Evolutionary conservation across 2,888 invertebrate genomes (phyloP).

Genomic region (Germaria angustata): DNA sequence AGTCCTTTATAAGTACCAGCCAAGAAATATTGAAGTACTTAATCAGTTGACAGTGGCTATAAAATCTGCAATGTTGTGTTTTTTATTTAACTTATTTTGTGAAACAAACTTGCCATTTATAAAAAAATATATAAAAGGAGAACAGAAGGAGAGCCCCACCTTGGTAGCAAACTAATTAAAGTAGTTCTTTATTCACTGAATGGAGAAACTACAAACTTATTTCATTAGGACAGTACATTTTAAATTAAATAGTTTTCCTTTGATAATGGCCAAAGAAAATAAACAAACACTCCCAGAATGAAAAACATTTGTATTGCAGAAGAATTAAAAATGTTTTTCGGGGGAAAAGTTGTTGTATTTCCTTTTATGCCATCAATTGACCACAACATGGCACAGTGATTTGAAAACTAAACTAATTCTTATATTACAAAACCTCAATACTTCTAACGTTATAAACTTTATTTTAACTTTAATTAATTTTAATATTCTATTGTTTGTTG

Average conservation of each 20-base stretch:
- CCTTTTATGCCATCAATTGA: background rate
- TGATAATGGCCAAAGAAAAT: background rate
- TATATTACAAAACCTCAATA: no score
- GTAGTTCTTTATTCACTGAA: constrained; percentile 10
- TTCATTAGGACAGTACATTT: constrained; percentile 18
- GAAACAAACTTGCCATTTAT: background rate
- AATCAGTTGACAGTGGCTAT: constrained; percentile 27
- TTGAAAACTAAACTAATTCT: no score
- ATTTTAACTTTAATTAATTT: no score
- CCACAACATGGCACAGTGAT: background rate
- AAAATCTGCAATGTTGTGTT: constrained; percentile 3
- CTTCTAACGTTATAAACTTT: no score
- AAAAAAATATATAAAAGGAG: background rate
- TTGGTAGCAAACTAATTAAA: constrained; percentile 51
- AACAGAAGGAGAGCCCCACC: constrained; percentile 4
- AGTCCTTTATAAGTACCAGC: background rate
- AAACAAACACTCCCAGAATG: background rate
- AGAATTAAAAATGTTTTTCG: background rate
- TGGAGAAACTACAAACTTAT: constrained; percentile 19
- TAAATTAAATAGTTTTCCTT: constrained; percentile 31
- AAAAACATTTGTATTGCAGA: background rate
- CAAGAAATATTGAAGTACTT: constrained; percentile 18
- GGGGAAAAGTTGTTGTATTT: background rate
- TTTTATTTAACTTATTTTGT: background rate
- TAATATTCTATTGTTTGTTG: no score